Conservation (phyloP, 2,797 vertebrate species). For the Stomatorhinus walkeri region DNA sequence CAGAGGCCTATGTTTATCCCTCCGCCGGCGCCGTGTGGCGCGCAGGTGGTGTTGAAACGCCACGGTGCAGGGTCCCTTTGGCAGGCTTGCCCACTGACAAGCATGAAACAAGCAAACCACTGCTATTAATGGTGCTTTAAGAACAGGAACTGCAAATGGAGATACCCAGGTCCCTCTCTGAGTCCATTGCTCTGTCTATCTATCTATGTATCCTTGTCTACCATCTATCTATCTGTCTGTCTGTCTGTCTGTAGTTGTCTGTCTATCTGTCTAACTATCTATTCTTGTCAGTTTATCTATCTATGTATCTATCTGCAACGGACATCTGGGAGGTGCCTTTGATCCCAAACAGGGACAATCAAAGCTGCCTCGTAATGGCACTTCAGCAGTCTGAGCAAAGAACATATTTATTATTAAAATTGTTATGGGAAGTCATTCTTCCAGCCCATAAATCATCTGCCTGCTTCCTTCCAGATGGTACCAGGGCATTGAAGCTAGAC, state of each 20-base stretch:
- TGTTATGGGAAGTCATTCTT: constrained; percentile 40
- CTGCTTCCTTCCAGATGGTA: constrained; percentile 24
- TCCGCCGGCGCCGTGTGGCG: neutral
- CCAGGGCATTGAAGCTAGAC: constrained; percentile 20
- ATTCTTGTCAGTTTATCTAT: neutral
- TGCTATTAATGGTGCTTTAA: neutral
- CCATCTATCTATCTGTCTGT: neutral
- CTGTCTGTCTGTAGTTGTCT: neutral
- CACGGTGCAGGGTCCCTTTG: neutral
- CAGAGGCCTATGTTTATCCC: neutral
- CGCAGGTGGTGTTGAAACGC: neutral
- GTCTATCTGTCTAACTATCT: neutral
- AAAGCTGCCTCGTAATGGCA: constrained; percentile 19
- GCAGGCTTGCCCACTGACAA: neutral
- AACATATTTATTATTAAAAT: constrained; percentile 46
- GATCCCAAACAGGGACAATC: constrained; percentile 11
- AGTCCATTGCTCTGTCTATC: neutral
- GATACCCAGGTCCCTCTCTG: neutral
- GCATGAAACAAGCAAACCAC: neutral
- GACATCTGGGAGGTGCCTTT: neutral
- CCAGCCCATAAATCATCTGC: constrained; percentile 37
- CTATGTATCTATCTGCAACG: neutral
- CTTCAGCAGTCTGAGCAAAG: constrained; percentile 35
- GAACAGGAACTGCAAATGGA: neutral
- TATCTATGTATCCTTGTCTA: neutral